Base-by-base conservation (phyloP, 1,140 invertebrate genomes). In the Asbolus verrucosus region DNA sequence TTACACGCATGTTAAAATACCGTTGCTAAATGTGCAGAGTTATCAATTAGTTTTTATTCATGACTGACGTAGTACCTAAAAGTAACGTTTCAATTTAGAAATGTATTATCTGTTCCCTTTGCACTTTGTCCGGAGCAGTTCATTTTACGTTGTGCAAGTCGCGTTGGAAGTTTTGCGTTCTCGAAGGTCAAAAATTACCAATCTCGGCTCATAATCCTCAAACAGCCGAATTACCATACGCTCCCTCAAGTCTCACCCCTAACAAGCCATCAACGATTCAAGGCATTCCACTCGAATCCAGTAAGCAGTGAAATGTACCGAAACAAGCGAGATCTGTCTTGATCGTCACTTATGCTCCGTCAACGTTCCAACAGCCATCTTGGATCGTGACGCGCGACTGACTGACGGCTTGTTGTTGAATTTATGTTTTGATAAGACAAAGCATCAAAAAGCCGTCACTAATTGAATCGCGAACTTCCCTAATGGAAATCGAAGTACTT, bases 391-490 rank as follows among this genome's bases (percentile, higher is more conserved):
- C 27, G 46, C 46, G 21, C 46, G 18, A 54, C 46, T 9, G 46
- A 54, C 46, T 54, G 46, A 54, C 46, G 46, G 24, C 27, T 50
- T 50, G 43, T 54, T 54, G 3, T 3, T 6, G 46, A 54, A 54
- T 54, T 54, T 54, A 54, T 54, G 46, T 54, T 54, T 54, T 54
- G 46, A 54, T 54, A 54, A 54, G 46, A 54, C 46, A 54, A 54
- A 54, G 46, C 46, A 54, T 54, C 46, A 54, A 54, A 54, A 54
- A 54, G 46, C 46, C 46, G 46, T 54, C 46, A 54, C 46, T 54
- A 54, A 54, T 54, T 54, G 46, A 54, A 54, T 54, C 46, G 21
- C 46, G 19, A 54, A 54, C 24, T 54, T 54, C 46, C 46, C 46
- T 54, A 54, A 54, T 54, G 46, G 46, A 54, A 54, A 54, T 54